Conservation (phyloP, 2,888 invertebrate genomes). For the Drosophila subsilvestris region DNA sequence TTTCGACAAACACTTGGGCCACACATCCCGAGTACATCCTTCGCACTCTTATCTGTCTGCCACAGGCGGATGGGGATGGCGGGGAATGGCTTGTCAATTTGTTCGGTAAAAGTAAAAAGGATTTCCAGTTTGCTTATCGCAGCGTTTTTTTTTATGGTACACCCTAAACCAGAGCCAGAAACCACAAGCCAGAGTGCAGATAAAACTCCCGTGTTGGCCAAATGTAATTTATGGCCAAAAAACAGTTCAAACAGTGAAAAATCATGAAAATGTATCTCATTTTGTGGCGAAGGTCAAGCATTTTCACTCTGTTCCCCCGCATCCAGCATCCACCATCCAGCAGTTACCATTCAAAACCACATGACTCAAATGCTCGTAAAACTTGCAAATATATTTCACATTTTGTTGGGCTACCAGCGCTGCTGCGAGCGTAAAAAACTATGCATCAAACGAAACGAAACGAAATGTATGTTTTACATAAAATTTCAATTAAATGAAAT, state of each 20-base stretch:
- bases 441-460: slow-evolving; percentile 57
- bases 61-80: slow-evolving; percentile 19
- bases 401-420: slow-evolving; percentile 34
- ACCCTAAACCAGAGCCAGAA: slow-evolving; percentile 22
- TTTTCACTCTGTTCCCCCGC: neutral
- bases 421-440: slow-evolving; percentile 55
- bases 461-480: slow-evolving; percentile 74
- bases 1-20: slow-evolving; percentile 64
- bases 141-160: slow-evolving; percentile 56
- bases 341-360: slow-evolving; percentile 35
- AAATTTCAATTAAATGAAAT: slow-evolving; percentile 76
- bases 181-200: slow-evolving; percentile 11
- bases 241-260: slow-evolving; percentile 72
- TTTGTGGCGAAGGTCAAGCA: slow-evolving; percentile 68
- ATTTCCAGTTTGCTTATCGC: slow-evolving; percentile 47
- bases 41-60: slow-evolving; percentile 25
- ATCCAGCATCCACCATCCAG: neutral
- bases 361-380: slow-evolving; percentile 69
- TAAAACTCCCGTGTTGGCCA: slow-evolving; percentile 40
- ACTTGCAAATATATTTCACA: slow-evolving; percentile 69
- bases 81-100: slow-evolving; percentile 66
- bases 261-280: slow-evolving; percentile 74
- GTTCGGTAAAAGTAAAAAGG: slow-evolving; percentile 62
- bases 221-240: slow-evolving; percentile 70
- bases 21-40: slow-evolving; percentile 45